These are phyloP conservation scores for Eilema sororculum DNA, from an alignment of 2,888 invertebrate species.

Conservation along the genomic window DNA sequence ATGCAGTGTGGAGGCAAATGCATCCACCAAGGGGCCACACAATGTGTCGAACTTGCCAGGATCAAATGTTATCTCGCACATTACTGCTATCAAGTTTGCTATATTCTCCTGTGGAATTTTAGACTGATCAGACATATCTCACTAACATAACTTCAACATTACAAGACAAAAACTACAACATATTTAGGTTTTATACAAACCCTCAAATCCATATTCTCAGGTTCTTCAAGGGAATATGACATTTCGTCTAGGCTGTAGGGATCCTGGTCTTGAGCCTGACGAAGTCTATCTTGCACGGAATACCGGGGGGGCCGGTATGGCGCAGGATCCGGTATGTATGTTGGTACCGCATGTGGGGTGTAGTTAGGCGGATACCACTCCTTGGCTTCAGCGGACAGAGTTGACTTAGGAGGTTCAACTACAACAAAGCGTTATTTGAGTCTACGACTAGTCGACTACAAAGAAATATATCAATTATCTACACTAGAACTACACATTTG, in stretches of 20 bases:
- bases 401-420: conserved; percentile 79
- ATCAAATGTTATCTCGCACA: conserved; percentile 91
- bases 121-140: conserved; percentile 28
- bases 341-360: conserved; percentile 68
- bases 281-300: conserved; percentile 81
- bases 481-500: conserved; percentile 37
- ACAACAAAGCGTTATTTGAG: neutral
- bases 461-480: neutral
- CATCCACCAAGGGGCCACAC: conserved; percentile 90
- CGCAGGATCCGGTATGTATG: conserved; percentile 68
- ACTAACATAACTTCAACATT: conserved; percentile 1
- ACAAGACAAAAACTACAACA: neutral
- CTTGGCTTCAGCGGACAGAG: conserved; percentile 86
- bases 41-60: conserved; percentile 92
- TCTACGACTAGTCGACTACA: neutral
- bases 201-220: conserved; percentile 78
- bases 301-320: conserved; percentile 73
- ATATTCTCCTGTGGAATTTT: conserved; percentile 77
- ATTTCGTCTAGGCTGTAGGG: conserved; percentile 79
- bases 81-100: conserved; percentile 89
- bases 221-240: conserved; percentile 78
- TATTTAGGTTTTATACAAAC: conserved; percentile 53
- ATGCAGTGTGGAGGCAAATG: conserved; percentile 89
- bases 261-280: conserved; percentile 80
- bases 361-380: conserved; percentile 88